A percentile compares a stretch with the other conserved stretches of the same genome.
Conservation (phyloP, 2,797 vertebrate species). For the Tympanoctomys barrerae region DNA sequence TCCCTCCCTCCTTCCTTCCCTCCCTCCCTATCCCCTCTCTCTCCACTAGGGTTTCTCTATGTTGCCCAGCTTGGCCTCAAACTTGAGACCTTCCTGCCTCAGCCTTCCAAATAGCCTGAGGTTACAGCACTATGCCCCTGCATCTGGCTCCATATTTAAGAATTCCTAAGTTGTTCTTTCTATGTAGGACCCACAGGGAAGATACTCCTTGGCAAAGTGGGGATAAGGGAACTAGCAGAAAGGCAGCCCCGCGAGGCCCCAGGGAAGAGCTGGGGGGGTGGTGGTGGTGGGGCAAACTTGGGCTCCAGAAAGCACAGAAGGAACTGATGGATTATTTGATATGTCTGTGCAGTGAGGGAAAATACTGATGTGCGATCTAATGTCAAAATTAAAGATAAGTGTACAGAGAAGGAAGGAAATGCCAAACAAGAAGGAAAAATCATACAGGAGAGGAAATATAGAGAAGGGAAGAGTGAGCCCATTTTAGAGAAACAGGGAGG, state of each 20-base stretch:
- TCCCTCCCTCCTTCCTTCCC: rapidly evolving
- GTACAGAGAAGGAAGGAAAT: neutral
- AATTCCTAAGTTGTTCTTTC: neutral
- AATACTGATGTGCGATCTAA: neutral
- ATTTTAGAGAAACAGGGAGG: neutral
- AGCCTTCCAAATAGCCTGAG: neutral
- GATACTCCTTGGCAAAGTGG: neutral
- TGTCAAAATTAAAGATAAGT: neutral
- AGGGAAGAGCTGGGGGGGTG: neutral
- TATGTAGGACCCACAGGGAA: neutral
- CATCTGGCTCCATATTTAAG: neutral
- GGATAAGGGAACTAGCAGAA: neutral
- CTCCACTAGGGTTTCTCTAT: neutral
- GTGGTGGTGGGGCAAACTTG: no score
- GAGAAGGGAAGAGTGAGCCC: neutral
- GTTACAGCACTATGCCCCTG: neutral
- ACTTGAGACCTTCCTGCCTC: neutral
- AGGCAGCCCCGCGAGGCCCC: neutral
- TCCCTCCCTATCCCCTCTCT: no score
- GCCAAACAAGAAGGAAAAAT: conserved; percentile 7
- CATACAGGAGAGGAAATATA: neutral
- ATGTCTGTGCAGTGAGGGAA: neutral
- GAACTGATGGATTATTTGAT: neutral
- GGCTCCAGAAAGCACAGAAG: neutral
- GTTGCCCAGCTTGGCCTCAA: neutral